A percentile compares a stretch with the other conserved stretches of the same genome.
These are phyloP conservation scores for Astyanax mexicanus DNA, from an alignment of 2,797 vertebrate genomes.

Conservation along the genomic window DNA sequence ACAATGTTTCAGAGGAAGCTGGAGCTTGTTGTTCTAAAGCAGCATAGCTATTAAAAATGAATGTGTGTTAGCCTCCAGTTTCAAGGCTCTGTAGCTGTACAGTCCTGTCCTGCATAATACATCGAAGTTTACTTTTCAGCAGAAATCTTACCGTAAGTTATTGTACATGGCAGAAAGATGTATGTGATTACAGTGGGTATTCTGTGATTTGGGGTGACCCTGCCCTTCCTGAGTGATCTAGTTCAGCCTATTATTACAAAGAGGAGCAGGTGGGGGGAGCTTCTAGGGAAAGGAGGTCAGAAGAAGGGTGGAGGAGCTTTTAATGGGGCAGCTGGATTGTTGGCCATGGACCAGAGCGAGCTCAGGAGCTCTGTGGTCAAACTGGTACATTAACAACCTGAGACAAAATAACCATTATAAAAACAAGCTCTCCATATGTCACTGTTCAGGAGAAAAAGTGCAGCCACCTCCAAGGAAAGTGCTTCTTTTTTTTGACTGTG, in stretches of 20 bases:
- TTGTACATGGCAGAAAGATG: constrained; percentile 6
- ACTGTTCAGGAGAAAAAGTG: background rate
- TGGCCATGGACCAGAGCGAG: constrained; percentile 6
- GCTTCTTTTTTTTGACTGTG: constrained; percentile 3
- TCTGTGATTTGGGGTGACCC: constrained; percentile 18
- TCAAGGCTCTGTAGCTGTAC: background rate
- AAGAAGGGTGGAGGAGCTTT: constrained; percentile 33
- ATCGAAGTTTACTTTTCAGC: constrained; percentile 12
- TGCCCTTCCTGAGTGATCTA: constrained; percentile 35
- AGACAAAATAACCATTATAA: constrained; percentile 34
- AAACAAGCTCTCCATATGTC: background rate
- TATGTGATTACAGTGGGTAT: constrained; percentile 42
- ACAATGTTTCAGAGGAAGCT: background rate
- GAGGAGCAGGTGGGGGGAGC: constrained; percentile 12
- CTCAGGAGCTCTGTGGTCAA: background rate
- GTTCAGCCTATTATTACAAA: constrained; percentile 48
- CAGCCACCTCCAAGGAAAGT: background rate
- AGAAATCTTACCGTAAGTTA: constrained; percentile 26
- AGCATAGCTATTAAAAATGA: constrained; percentile 26
- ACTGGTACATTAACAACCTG: constrained; percentile 4
- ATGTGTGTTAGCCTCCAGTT: constrained; percentile 14
- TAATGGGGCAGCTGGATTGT: constrained; percentile 37
- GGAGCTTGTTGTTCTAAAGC: background rate
- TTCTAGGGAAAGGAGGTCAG: constrained; percentile 47
- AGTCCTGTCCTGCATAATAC: background rate